These are phyloP conservation scores for Halcyon malimbica DNA, from an alignment of 2,113 vertebrate genomes.

Conservation along the genomic window DNA sequence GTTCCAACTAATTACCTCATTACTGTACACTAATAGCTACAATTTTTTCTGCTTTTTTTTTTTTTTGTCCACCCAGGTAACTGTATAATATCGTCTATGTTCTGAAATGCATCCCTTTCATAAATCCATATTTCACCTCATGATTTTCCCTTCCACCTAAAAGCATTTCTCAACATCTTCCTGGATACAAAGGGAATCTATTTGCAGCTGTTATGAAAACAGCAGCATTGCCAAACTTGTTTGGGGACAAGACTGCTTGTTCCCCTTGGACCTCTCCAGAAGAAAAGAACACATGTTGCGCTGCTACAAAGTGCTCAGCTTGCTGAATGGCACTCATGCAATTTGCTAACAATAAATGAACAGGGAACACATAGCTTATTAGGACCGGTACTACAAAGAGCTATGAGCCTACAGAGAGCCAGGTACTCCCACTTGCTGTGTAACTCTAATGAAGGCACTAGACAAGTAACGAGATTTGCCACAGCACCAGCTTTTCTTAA, in stretches of 20 bases:
- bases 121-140: neutral
- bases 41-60: neutral
- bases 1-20: neutral
- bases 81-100: neutral
- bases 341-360: conserved; percentile 40
- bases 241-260: neutral
- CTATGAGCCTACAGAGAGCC: neutral
- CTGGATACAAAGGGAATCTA: neutral
- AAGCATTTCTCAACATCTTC: neutral
- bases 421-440: neutral
- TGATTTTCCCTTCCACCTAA: neutral
- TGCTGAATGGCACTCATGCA: neutral
- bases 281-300: neutral
- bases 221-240: neutral
- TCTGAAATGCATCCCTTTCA: neutral
- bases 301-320: neutral
- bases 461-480: neutral
- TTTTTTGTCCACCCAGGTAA: neutral
- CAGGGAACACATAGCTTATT: neutral
- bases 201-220: neutral
- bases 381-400: neutral
- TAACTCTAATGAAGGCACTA: neutral
- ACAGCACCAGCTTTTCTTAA: neutral
- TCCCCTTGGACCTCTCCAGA: neutral
- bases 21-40: neutral